Base-by-base conservation (phyloP, 2,888 invertebrate species). In the Rotaria sp. region DNA sequence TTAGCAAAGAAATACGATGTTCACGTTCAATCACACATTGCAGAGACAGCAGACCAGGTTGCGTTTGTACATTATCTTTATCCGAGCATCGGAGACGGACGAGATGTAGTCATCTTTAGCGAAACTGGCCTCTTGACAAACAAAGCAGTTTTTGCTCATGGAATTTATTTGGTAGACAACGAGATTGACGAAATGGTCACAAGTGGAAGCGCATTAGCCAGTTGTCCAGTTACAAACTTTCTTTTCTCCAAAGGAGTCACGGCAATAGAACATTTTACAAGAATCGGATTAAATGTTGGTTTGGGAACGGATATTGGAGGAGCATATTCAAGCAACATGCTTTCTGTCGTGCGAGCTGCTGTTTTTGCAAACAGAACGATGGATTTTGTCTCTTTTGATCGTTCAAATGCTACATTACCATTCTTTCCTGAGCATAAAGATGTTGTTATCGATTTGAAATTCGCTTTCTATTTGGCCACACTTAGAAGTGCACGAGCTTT, bases 71-170 rank as follows among this genome's bases (percentile, higher is more conserved):
- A 93, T 87, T 89, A 93, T 84, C 89, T 92, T 1, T 94, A 93
- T 89, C 93, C 93, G 3, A 90, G 92, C 0, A 92, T 92, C 87
- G 91, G 92, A 80, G 93, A 92, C 50, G 80, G 80, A 80, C 80
- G 80, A 45, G 96, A 96, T 90, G 93, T 94, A 0, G 92, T 94
- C 87, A 94, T 95, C 24, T 96, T 96, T 90, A 94, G 95, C 88
- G 92, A 93, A 88, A 94, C 94, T 86, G 93, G 93, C 0, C 92
- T 96, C 59, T 92, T 96, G 48, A 94, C 94, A 45, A 90, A 93
- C 30, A 95, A 94, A 92, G 95, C 94, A 11, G 93, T 96, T 87
- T 93, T 96, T 93, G 96, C 96, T 0, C 96, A 96, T 90, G 95
- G 94, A 1, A 93, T 96, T 26, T 93, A 95, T 90, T 91, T 96